Conservation (phyloP, 2,888 invertebrate species). For the Perizoma flavofasciatum region DNA sequence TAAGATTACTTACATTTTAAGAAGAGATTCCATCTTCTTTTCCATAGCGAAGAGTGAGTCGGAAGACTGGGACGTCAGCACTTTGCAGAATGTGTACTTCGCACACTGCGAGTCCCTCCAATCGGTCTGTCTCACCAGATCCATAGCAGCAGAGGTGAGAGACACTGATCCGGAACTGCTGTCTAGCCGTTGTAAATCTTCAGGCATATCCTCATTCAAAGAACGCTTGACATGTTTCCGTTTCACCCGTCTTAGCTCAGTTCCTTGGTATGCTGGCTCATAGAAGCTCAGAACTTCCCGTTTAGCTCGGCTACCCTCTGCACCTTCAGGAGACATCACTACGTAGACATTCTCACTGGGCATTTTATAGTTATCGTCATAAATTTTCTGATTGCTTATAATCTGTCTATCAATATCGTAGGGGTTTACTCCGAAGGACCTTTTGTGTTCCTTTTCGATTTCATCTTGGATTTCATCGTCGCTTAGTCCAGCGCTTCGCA, state of each 20-base stretch:
- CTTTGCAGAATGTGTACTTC: conserved; percentile 90
- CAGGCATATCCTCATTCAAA: conserved; percentile 68
- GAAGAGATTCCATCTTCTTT: conserved; percentile 90
- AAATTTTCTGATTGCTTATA: conserved; percentile 69
- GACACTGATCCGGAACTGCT: conserved; percentile 53
- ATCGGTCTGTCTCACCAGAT: conserved; percentile 80
- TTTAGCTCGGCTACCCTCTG: conserved; percentile 61
- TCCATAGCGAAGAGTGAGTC: conserved; percentile 90
- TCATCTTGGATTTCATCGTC: conserved; percentile 70
- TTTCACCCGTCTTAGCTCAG: conserved; percentile 54
- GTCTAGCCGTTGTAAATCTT: conserved; percentile 71
- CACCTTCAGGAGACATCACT: conserved; percentile 75
- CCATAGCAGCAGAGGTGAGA: conserved; percentile 72
- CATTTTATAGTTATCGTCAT: conserved; percentile 81
- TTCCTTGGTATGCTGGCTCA: conserved; percentile 53
- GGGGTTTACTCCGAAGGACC: conserved; percentile 70
- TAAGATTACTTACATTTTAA: conserved; percentile 86
- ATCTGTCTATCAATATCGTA: conserved; percentile 75
- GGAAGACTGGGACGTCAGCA: conserved; percentile 87
- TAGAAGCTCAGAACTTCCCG: conserved; percentile 60
- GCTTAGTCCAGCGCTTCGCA: conserved; percentile 79
- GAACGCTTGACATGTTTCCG: conserved; percentile 63
- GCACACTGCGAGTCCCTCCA: conserved; percentile 92
- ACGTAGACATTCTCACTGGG: conserved; percentile 81
- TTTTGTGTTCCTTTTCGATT: conserved; percentile 82